phyloP scores from a whole-genome alignment of 2,888 invertebrate genomes.

The Drosophila pullipes region DNA sequence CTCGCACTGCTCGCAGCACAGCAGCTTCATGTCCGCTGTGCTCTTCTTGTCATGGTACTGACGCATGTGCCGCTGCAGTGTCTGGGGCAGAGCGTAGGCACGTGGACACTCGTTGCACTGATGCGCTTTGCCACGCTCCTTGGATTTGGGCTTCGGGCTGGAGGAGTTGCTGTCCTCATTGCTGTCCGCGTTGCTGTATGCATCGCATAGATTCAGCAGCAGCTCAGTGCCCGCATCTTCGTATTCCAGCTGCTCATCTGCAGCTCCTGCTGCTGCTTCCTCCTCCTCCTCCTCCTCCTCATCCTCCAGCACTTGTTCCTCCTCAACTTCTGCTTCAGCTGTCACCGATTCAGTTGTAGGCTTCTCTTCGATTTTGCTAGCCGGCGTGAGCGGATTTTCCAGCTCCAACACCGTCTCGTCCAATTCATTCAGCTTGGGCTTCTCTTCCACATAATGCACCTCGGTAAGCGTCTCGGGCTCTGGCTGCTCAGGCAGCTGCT shows the following conservation, averaged over 20 bases:
- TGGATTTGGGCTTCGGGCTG: conserved; percentile 1
- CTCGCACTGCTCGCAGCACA: conserved; percentile 53
- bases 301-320: not conserved
- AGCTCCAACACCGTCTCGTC: conserved; percentile 56
- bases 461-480: conserved; percentile 55
- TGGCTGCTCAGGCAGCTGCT: conserved; percentile 8
- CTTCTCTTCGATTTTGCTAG: conserved; percentile 9
- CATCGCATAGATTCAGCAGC: conserved; percentile 45
- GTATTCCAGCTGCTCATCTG: not conserved
- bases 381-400: conserved; percentile 65
- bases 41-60: conserved; percentile 45
- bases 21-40: not conserved
- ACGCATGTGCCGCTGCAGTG: conserved; percentile 60
- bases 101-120: conserved; percentile 56
- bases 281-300: not conserved
- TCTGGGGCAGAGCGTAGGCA: conserved; percentile 41
- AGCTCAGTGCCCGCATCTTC: conserved; percentile 36
- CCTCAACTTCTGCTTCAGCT: not conserved
- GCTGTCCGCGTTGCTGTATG: conserved; percentile 34
- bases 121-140: conserved; percentile 25
- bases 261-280: not conserved
- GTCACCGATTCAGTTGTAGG: not conserved
- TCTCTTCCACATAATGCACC: conserved; percentile 65
- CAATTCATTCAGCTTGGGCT: conserved; percentile 55
- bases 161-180: not conserved